Percentiles rank a stretch among this genome's conserved stretches.
phyloP scores from a whole-genome alignment of 37 sponge, comb jelly and placozoan species.

The Ianthella basta region DNA sequence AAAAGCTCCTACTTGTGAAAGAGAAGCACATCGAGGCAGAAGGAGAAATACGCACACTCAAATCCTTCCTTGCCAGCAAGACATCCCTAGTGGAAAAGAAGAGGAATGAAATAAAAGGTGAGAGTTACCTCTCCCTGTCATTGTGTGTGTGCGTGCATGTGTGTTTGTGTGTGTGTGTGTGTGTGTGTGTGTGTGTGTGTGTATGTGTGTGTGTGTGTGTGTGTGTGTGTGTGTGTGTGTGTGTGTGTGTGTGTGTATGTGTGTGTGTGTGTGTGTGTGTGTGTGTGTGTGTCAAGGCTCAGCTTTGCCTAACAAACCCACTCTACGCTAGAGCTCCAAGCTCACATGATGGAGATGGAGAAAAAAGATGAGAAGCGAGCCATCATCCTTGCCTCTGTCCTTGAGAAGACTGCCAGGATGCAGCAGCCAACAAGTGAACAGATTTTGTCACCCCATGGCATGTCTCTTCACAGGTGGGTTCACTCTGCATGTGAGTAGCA shows the following conservation, averaged over 20 bases:
- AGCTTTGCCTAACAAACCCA: neutral
- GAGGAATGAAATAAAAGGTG: constrained; percentile 67
- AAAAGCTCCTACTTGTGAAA: constrained; percentile 41
- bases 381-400: constrained; percentile 79
- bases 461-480: no score
- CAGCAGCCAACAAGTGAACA: constrained; percentile 51
- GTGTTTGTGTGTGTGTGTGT: neutral
- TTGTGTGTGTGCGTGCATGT: neutral
- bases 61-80: constrained; percentile 77
- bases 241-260: no score
- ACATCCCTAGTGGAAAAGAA: constrained; percentile 78
- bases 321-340: constrained; percentile 9
- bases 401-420: constrained; percentile 85
- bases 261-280: no score
- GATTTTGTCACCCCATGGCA: neutral
- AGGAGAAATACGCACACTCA: constrained; percentile 75
- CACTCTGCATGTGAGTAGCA: neutral
- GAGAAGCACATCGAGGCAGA: constrained; percentile 72
- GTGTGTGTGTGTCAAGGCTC: no score
- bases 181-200: neutral
- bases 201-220: neutral
- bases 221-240: neutral
- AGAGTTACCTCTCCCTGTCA: neutral
- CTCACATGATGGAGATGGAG: constrained; percentile 59
- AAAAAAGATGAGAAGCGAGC: constrained; percentile 76